Conservation (phyloP, 2,888 invertebrate genomes). For the Timema podura region DNA sequence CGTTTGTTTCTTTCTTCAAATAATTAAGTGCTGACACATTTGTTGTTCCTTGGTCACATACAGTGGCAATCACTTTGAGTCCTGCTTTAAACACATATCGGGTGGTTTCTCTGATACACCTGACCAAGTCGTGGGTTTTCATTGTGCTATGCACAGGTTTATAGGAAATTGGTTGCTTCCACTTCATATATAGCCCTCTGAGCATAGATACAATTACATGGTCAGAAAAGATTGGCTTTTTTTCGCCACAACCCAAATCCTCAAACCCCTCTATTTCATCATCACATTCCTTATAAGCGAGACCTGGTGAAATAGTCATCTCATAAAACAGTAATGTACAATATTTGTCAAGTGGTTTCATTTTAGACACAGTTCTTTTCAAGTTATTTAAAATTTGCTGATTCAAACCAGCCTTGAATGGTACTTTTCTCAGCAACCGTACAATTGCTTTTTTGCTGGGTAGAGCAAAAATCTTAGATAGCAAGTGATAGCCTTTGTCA, state of each 20-base stretch:
- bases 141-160: too few species aligned
- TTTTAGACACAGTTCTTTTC: too few species aligned
- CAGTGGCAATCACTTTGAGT: not conserved
- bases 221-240: not conserved
- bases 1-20: not conserved
- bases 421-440: not conserved
- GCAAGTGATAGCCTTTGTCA: not conserved
- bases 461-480: not conserved
- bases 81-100: not conserved
- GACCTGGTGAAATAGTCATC: not conserved
- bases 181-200: too few species aligned
- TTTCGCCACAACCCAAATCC: not conserved
- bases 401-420: not conserved
- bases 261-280: slow-evolving; percentile 6
- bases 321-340: slow-evolving; percentile 1
- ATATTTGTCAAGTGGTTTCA: not conserved
- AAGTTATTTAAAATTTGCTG: not conserved
- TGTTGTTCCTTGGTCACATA: slow-evolving; percentile 6
- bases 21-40: not conserved
- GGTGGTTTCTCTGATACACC: not conserved
- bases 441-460: not conserved
- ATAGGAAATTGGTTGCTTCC: too few species aligned
- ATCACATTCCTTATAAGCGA: not conserved
- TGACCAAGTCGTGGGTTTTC: too few species aligned
- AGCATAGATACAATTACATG: too few species aligned